A percentile compares a stretch with the other conserved stretches of the same genome.
These are phyloP conservation scores for Entomyzon cyanotis DNA, from an alignment of 2,113 vertebrate genomes.

Conservation along the genomic window DNA sequence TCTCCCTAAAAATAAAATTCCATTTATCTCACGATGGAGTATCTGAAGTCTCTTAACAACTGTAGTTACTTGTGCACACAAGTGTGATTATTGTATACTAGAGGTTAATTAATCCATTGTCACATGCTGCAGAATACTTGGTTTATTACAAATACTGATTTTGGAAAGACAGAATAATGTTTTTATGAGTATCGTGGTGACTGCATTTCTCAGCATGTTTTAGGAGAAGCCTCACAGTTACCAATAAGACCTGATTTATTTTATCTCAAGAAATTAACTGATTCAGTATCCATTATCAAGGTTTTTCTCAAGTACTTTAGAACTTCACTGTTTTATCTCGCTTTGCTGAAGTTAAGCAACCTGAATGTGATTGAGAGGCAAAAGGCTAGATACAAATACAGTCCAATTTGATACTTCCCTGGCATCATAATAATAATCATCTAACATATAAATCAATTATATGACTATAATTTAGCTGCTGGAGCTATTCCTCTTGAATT, in stretches of 20 bases:
- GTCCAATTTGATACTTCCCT: background rate
- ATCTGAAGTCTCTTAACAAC: slow-evolving; percentile 54
- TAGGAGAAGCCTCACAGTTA: background rate
- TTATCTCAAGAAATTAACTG: background rate
- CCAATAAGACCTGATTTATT: background rate
- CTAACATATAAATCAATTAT: background rate
- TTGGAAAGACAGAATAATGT: background rate
- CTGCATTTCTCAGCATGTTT: background rate
- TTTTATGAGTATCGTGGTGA: background rate
- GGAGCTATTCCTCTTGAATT: background rate
- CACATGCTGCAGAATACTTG: background rate
- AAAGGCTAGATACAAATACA: background rate
- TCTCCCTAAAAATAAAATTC: slow-evolving; percentile 60
- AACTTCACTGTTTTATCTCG: background rate
- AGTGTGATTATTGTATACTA: background rate
- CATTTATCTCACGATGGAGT: slow-evolving; percentile 33
- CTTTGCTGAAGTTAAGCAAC: background rate
- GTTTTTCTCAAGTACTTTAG: background rate
- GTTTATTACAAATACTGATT: background rate
- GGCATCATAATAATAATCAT: background rate
- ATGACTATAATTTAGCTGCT: background rate
- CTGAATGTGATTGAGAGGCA: background rate
- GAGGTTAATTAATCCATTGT: background rate
- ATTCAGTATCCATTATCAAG: background rate
- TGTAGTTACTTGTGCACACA: background rate